phyloP scores from a whole-genome alignment of 37 sponge, comb jelly and placozoan genomes.

The Diacarnus erythraeanus region DNA sequence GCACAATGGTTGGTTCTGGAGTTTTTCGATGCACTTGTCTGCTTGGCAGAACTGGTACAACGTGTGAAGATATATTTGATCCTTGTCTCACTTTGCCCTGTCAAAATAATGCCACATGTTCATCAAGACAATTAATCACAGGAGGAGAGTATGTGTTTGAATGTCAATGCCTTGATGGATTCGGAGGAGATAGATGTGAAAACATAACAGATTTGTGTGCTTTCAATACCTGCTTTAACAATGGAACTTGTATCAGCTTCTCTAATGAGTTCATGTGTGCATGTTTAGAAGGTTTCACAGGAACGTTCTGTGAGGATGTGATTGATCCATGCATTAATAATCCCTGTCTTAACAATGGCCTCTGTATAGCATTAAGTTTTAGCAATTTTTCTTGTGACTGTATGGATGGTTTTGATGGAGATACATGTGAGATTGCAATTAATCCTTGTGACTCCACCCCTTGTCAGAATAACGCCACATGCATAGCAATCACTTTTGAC shows the following conservation, averaged over 20 bases:
- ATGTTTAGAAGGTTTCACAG: conserved; percentile 16
- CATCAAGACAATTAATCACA: background rate
- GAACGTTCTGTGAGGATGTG: background rate
- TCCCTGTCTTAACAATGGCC: conserved; percentile 19
- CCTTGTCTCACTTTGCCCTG: conserved; percentile 11
- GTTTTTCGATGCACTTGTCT: background rate
- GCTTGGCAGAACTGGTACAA: background rate
- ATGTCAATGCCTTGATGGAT: background rate
- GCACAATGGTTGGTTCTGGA: background rate
- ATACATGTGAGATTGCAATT: background rate
- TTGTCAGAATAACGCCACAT: background rate
- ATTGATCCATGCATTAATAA: conserved; percentile 6
- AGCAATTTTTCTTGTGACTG: background rate
- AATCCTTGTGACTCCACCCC: background rate
- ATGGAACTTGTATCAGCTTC: conserved; percentile 7
- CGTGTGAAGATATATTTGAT: background rate
- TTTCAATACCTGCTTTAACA: conserved; percentile 17
- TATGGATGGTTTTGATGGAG: background rate
- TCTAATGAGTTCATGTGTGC: conserved; percentile 7
- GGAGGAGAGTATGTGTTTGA: too few relatives aligned
- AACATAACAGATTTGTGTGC: conserved; percentile 22
- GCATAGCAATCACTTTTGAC: background rate
- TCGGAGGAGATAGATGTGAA: background rate
- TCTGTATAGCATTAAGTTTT: background rate
- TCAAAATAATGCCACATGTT: background rate